Evolutionary conservation across 2,113 vertebrate species (phyloP).

Genomic region (Colistium nudipinnis): DNA sequence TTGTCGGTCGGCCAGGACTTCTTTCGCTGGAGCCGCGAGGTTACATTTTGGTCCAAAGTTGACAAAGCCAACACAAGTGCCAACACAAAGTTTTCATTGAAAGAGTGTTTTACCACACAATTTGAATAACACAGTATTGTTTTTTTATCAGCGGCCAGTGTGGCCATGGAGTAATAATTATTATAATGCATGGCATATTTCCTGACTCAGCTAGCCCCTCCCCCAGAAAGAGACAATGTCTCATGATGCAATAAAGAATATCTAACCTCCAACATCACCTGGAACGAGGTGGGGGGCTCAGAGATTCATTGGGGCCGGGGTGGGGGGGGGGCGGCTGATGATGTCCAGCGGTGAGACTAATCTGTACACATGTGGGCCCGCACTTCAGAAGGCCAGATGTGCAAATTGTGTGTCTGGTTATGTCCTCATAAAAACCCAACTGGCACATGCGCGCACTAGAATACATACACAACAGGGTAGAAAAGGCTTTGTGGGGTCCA

Average conservation of each 20-base stretch:
- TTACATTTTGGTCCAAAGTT: constrained; percentile 17
- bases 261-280: constrained; percentile 29
- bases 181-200: constrained; percentile 42
- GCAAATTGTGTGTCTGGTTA: constrained; percentile 18
- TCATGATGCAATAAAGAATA: constrained; percentile 38
- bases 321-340: constrained; percentile 21
- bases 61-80: constrained; percentile 7
- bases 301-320: constrained; percentile 45
- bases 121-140: constrained; percentile 12
- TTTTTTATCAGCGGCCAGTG: constrained; percentile 10
- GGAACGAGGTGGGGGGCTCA: not conserved
- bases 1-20: not conserved
- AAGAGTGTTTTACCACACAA: not conserved
- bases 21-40: constrained; percentile 9
- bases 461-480: not conserved
- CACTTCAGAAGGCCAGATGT: constrained; percentile 72
- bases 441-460: constrained; percentile 8
- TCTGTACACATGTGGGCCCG: constrained; percentile 65
- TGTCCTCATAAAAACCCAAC: constrained; percentile 31
- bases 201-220: too few relatives aligned
- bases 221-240: constrained; percentile 14
- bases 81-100: constrained; percentile 42
- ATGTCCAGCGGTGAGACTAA: constrained; percentile 75
- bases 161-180: not conserved
- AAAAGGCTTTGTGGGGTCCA: not conserved